Evolutionary conservation across 1,140 invertebrate species (phyloP), one percentile per base, ranked within the genome.

Genomic region (Diorhabda elongata): DNA sequence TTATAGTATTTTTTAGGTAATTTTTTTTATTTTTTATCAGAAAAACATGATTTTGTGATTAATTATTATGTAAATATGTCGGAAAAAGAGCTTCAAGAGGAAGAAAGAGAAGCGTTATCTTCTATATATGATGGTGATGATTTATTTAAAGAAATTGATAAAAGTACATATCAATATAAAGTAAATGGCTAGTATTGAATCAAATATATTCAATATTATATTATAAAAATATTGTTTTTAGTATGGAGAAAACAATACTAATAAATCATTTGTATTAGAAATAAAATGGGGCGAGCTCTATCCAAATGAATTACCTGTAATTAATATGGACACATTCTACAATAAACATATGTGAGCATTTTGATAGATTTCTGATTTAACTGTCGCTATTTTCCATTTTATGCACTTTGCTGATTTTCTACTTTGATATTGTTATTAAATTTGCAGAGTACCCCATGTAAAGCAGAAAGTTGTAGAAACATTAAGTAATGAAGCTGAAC

Each of bases 91-190:
- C 82, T 89, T 63, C 93, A 95, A 81, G 85, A 91, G 70, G 95
- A 97, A 77, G 96, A 98, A 83, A 83, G 90, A 64, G 95, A 97
- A 87, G 96, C 96, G 0, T 81, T 98, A 64, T 85, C 88, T 72
- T 96, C 95, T 6, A 98, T 98, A 77, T 98, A 97, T 84, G 95
- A 97, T 76, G 95, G 95, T 11, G 96, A 98, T 84, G 82, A 87
- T 41, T 88, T 87, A 69, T 98, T 97, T 78, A 95, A 94, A 80
- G 86, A 93, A 83, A 80, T 95, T 42, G 87, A 89, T 77, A 75
- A 86, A 8, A 92, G 86, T 44, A 90, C 87, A 52, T 97, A 92
- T 85, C 94, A 96, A 77, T 97, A 97, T 79, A 97, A 96, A 87
- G 95, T 96, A 84, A 78, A 93, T 95, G 67, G 66, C 58, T 61